These are phyloP conservation scores for Venturia canescens DNA, from an alignment of 1,140 invertebrate species.

Conservation along the genomic window DNA sequence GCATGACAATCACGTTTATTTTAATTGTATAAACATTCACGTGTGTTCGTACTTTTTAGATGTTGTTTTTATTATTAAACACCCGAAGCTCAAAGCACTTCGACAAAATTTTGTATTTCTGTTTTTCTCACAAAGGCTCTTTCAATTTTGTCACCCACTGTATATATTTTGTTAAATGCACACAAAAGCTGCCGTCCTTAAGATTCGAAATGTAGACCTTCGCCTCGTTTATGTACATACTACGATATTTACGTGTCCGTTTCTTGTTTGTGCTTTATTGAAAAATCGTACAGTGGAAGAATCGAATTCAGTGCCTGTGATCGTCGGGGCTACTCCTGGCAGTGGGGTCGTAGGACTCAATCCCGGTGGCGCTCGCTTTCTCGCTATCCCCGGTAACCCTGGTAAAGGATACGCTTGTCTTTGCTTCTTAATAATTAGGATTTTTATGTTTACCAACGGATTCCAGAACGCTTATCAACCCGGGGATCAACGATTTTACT, in stretches of 20 bases:
- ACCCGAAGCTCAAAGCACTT: too few species aligned
- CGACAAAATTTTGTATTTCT: too few species aligned
- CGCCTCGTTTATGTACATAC: conserved; percentile 32
- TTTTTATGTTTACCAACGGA: neutral
- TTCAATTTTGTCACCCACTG: too few species aligned
- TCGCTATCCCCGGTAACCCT: conserved; percentile 81
- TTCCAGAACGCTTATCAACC: neutral
- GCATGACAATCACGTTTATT: too few species aligned
- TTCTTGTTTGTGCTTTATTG: conserved; percentile 65
- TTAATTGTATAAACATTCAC: too few species aligned
- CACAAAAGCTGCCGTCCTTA: too few species aligned
- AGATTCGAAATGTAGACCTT: too few species aligned
- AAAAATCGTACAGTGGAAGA: conserved; percentile 77
- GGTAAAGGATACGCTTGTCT: conserved; percentile 64
- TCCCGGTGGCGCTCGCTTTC: conserved; percentile 83
- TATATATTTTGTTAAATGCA: too few species aligned
- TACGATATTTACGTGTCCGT: conserved; percentile 31
- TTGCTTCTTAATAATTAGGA: conserved; percentile 46
- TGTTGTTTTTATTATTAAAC: too few species aligned
- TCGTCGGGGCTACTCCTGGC: conserved; percentile 68
- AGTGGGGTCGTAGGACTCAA: conserved; percentile 71
- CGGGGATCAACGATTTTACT: too few species aligned
- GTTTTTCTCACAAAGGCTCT: too few species aligned
- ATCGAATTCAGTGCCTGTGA: conserved; percentile 75
- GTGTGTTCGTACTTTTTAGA: too few species aligned